Evolutionary conservation across 2,113 vertebrate species (phyloP).

Genomic region (Albula goreensis): DNA sequence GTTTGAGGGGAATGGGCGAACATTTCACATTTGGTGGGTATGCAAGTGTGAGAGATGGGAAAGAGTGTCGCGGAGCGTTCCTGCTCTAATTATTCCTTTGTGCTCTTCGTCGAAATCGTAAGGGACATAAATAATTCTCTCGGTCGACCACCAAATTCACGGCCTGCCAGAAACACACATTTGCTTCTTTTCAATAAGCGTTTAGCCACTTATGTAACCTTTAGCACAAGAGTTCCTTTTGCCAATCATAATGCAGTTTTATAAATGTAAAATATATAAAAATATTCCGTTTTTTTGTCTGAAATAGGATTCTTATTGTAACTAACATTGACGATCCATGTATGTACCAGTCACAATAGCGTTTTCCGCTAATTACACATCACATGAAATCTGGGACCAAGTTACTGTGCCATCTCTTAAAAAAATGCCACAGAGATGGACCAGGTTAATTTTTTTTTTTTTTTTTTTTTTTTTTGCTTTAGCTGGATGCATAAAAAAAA

Average conservation of each 20-base stretch:
- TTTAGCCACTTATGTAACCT: slow-evolving; percentile 68
- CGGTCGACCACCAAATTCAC: slow-evolving; percentile 63
- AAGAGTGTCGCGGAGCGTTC: slow-evolving; percentile 61
- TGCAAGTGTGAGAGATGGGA: slow-evolving; percentile 69
- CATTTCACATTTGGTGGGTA: slow-evolving; percentile 79
- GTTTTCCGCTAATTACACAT: slow-evolving; percentile 34
- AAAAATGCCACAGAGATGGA: neutral
- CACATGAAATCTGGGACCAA: slow-evolving; percentile 22
- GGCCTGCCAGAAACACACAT: slow-evolving; percentile 56
- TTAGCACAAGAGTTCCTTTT: slow-evolving; percentile 70
- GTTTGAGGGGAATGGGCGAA: slow-evolving; percentile 77
- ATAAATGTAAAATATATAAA: slow-evolving; percentile 63
- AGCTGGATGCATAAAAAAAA: neutral
- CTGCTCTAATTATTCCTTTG: slow-evolving; percentile 83
- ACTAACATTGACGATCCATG: slow-evolving; percentile 52
- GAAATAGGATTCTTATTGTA: slow-evolving; percentile 39
- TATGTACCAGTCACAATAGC: slow-evolving; percentile 50
- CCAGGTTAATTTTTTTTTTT: neutral
- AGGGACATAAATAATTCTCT: slow-evolving; percentile 67
- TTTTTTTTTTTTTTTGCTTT: slow-evolving; percentile 10
- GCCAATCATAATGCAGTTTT: slow-evolving; percentile 65
- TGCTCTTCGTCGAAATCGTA: slow-evolving; percentile 67
- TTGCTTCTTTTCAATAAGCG: slow-evolving; percentile 38
- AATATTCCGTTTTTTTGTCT: slow-evolving; percentile 23
- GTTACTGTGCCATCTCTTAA: slow-evolving; percentile 2